phyloP scores from a whole-genome alignment of 2,888 invertebrate genomes.

The Polietes domitor region DNA sequence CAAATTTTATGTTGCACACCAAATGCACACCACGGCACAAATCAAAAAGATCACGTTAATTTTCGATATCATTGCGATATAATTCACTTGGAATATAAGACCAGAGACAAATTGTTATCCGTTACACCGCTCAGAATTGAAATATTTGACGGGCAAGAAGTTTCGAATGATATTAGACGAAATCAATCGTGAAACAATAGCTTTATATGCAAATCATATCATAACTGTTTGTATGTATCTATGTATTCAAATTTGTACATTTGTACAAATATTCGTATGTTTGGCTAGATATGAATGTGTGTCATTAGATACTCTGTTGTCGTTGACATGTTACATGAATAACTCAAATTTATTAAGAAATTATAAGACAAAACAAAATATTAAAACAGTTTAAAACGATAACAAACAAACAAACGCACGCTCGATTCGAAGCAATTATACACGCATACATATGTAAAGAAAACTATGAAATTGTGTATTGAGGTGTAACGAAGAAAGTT shows the following conservation, averaged over 20 bases:
- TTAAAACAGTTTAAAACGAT: neutral
- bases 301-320: conserved; percentile 17
- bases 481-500: conserved; percentile 26
- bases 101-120: neutral
- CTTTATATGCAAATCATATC: conserved; percentile 59
- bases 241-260: neutral
- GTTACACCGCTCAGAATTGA: neutral
- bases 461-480: neutral
- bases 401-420: neutral
- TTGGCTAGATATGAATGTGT: neutral
- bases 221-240: neutral
- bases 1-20: no score
- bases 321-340: conserved; percentile 48
- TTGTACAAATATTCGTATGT: neutral
- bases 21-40: conserved; percentile 29
- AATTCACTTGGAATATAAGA: neutral
- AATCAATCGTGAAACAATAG: conserved; percentile 32
- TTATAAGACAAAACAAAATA: conserved; percentile 26
- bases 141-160: conserved; percentile 24
- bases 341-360: conserved; percentile 25
- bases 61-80: conserved; percentile 49
- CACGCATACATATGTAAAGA: neutral
- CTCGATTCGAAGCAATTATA: neutral
- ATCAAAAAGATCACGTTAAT: neutral
- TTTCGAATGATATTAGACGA: conserved; percentile 43